Evolutionary conservation across 2,797 vertebrate species (phyloP).

Genomic region (Alfaro cultratus): DNA sequence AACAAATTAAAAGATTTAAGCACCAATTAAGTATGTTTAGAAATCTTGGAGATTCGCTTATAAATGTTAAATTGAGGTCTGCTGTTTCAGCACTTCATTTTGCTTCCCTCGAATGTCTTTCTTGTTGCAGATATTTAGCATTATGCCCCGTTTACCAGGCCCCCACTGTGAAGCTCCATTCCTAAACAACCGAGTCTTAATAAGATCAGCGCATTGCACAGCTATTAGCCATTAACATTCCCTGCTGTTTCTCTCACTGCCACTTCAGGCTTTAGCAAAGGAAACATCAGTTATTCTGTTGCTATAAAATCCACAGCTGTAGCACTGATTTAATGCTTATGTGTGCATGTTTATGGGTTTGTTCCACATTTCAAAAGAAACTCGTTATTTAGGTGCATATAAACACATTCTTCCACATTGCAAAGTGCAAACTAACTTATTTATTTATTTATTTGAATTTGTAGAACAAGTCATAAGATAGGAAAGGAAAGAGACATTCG

Average conservation of each 20-base stretch:
- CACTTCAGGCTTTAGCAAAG: constrained; percentile 14
- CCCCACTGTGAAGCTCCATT: constrained; percentile 37
- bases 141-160: constrained; percentile 31
- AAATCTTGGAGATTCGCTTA: neutral
- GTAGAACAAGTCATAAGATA: neutral
- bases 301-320: neutral
- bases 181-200: constrained; percentile 44
- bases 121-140: constrained; percentile 21
- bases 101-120: constrained; percentile 20
- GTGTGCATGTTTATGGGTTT: neutral
- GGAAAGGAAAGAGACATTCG: neutral
- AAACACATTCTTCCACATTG: neutral
- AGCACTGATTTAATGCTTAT: neutral
- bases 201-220: constrained; percentile 26
- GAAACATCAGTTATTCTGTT: neutral
- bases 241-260: constrained; percentile 26
- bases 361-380: neutral
- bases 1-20: neutral
- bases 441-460: neutral
- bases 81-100: constrained; percentile 14
- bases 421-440: neutral
- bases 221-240: constrained; percentile 29
- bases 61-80: neutral
- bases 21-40: neutral
- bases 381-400: neutral